Base-by-base conservation (phyloP, 2,797 vertebrate species). In the Liparis tanakae region DNA sequence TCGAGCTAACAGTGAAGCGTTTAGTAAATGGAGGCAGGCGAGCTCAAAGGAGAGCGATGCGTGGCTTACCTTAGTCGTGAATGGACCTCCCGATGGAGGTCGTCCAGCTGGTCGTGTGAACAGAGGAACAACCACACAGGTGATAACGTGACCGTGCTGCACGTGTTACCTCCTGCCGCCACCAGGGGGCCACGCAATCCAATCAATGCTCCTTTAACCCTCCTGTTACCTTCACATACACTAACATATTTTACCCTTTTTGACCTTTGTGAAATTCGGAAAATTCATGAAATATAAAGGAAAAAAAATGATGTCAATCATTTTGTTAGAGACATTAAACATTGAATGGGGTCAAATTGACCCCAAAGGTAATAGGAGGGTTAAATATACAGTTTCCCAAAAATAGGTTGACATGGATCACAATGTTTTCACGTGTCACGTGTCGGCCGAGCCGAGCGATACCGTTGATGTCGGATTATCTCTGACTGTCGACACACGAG, bases 391-490 rank as follows among this genome's bases (percentile, higher is more conserved):
- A 41, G 46, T 33, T 53, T 63, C 66, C 22, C 7, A 33, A 20
- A 22, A 5, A 25, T 30, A 30, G 1, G 4, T 41, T 60, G 30
- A n/a, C 18, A 3, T 53, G 4, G 43, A 22, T 53, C 62, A 1
- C 3, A 50, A 0, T 6, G 22, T 58, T 30, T n/a, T 5, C 0
- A 7, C 10, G 30, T 58, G 3, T 12, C 63, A 10, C 3, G 4
- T 53, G 56, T 80, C 37, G 58, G 46, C 75, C 55, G 57, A 71
- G 74, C n/a, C 37, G 65, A 71, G 6, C 66, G 1, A 39, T 46
- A n/a, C 79, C 55, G 77, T 83, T 74, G 69, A 82, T 84, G 84
- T 86, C 80, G 88, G 84, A 84, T 83, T 73, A 65, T 72, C 70
- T 82, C 69, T 48, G 58, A 82, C 76, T 80, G 83, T 77, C 85